These are phyloP conservation scores for Neelides sp. DNA, from an alignment of 1,140 invertebrate genomes.

Conservation along the genomic window DNA sequence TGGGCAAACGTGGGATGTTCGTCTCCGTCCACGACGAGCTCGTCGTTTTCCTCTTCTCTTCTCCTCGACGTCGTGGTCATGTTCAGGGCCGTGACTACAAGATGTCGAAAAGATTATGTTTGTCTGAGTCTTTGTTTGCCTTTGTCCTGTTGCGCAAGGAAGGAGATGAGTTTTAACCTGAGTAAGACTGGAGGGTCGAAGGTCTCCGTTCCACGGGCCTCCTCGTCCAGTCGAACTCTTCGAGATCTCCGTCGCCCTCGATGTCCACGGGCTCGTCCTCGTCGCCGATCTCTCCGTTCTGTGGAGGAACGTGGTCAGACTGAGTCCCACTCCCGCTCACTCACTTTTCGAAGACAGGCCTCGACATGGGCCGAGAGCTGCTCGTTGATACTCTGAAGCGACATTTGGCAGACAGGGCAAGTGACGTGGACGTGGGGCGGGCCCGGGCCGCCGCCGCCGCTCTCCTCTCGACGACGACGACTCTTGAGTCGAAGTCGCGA, in stretches of 20 bases:
- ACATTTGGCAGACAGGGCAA: conserved; percentile 63
- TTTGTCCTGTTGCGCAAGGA: too few relatives aligned
- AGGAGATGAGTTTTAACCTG: too few relatives aligned
- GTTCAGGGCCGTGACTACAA: conserved; percentile 41
- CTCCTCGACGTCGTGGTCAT: conserved; percentile 42
- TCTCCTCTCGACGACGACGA: conserved; percentile 53
- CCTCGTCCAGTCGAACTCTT: conserved; percentile 76
- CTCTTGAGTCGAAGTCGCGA: conserved; percentile 50
- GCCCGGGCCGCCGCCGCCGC: conserved; percentile 29
- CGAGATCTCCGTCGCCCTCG: conserved; percentile 44
- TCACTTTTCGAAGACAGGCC: conserved; percentile 51
- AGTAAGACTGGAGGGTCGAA: too few relatives aligned
- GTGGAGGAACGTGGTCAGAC: not conserved
- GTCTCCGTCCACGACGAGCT: conserved; percentile 59
- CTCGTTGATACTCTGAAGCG: conserved; percentile 44
- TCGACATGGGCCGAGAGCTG: conserved; percentile 67
- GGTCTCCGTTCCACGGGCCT: too few relatives aligned
- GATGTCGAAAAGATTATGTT: conserved; percentile 6
- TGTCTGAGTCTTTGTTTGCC: too few relatives aligned
- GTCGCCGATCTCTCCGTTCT: conserved; percentile 38
- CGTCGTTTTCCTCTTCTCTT: conserved; percentile 59
- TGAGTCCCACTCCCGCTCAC: not conserved
- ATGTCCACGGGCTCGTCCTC: conserved; percentile 56
- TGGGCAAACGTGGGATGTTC: conserved; percentile 61
- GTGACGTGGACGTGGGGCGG: conserved; percentile 38